phyloP scores from a whole-genome alignment of 2,888 invertebrate species.

The Mythimna loreyi region DNA sequence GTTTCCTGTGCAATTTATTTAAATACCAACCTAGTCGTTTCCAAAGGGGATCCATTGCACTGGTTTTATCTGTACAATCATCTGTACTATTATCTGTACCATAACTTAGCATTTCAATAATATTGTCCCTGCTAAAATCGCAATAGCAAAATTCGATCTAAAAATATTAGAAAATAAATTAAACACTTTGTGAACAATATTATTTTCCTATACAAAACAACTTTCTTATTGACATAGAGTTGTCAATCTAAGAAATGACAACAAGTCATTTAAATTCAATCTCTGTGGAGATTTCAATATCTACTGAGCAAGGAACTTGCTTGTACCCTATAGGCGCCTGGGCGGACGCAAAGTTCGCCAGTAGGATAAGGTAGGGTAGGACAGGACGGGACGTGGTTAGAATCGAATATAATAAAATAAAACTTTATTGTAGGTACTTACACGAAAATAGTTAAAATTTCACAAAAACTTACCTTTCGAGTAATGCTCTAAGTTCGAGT shows the following conservation, averaged over 20 bases:
- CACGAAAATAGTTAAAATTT: no score
- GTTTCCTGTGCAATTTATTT: neutral
- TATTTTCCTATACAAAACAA: neutral
- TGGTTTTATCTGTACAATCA: slow-evolving; percentile 28
- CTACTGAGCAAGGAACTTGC: neutral
- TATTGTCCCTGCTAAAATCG: neutral
- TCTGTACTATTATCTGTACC: no score
- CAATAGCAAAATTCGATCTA: neutral
- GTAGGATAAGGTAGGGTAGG: no score
- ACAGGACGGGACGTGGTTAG: no score
- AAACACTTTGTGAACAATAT: neutral
- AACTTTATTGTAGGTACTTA: no score
- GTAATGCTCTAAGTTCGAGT: no score
- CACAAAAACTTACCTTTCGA: no score
- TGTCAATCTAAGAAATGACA: neutral
- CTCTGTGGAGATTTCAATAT: neutral
- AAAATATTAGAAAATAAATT: neutral
- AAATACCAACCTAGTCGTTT: slow-evolving; percentile 16
- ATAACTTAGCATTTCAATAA: slow-evolving; percentile 23
- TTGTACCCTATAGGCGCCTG: no score
- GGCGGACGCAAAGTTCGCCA: no score
- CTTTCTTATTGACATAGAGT: neutral
- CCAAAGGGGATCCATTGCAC: neutral
- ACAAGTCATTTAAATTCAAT: neutral
- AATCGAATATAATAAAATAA: no score